Percentiles rank a stretch among this genome's conserved stretches.
Evolutionary conservation across 2,888 invertebrate genomes (phyloP).

Genomic region (Stictocephala bisonia): DNA sequence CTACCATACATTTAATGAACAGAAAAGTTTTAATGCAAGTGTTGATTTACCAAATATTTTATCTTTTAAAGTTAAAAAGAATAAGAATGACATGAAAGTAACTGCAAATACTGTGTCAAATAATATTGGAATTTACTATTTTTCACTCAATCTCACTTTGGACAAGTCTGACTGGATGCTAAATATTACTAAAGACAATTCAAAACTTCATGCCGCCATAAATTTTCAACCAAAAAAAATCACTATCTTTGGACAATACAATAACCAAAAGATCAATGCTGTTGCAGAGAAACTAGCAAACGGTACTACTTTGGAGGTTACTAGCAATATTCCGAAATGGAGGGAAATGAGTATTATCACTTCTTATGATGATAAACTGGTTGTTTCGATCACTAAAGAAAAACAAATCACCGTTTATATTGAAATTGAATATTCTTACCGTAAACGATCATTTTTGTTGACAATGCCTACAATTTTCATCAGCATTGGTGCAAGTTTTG

Average conservation of each 20-base stretch:
- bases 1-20: no score
- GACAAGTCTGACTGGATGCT: not conserved
- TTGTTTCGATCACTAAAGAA: not conserved
- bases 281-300: no score
- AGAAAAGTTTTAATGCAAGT: no score
- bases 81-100: no score
- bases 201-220: no score
- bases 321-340: conserved; percentile 11
- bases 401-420: not conserved
- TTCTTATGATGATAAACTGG: not conserved
- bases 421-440: not conserved
- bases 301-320: not conserved
- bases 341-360: not conserved
- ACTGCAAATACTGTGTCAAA: no score
- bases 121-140: no score
- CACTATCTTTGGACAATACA: not conserved
- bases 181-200: no score
- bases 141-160: not conserved
- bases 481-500: not conserved
- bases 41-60: conserved; percentile 4
- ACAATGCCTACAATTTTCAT: not conserved
- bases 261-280: not conserved
- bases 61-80: no score
- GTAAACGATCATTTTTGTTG: not conserved
- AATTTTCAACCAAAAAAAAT: not conserved